Conservation (phyloP, 2,113 vertebrate genomes). For the Pristiophorus japonicus region DNA sequence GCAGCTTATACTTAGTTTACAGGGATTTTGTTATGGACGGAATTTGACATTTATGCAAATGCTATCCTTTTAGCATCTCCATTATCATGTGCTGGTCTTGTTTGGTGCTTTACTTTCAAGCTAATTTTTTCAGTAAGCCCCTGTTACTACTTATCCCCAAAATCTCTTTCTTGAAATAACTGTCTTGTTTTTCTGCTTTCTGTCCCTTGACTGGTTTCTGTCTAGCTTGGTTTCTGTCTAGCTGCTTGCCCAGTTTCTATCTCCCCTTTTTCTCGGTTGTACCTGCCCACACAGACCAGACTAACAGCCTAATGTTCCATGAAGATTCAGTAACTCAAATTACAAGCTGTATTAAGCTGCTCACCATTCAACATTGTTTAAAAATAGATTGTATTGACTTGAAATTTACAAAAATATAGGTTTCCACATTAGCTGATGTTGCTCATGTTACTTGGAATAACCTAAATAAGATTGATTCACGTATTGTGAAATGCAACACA, state of each 20-base stretch:
- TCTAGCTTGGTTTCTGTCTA: background rate
- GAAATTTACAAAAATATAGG: background rate
- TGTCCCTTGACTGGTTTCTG: background rate
- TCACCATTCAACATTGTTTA: background rate
- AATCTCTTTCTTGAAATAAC: constrained; percentile 1
- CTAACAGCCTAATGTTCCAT: background rate
- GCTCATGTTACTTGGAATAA: background rate
- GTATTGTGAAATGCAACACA: background rate
- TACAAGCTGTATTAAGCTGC: background rate
- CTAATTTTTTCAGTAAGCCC: background rate
- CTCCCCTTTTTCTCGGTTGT: background rate
- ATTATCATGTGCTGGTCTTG: background rate
- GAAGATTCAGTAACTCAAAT: background rate
- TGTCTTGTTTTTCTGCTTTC: background rate
- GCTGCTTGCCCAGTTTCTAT: background rate
- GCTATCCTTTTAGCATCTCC: background rate
- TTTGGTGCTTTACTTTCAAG: background rate
- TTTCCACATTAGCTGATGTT: background rate
- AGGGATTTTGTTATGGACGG: background rate
- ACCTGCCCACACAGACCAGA: background rate
- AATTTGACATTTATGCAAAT: background rate
- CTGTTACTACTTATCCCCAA: too few species aligned
- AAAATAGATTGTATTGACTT: background rate
- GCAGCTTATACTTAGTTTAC: background rate
- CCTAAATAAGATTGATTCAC: background rate